Base-by-base conservation (phyloP, 2,797 vertebrate genomes). In the Crypturellus tataupa region DNA sequence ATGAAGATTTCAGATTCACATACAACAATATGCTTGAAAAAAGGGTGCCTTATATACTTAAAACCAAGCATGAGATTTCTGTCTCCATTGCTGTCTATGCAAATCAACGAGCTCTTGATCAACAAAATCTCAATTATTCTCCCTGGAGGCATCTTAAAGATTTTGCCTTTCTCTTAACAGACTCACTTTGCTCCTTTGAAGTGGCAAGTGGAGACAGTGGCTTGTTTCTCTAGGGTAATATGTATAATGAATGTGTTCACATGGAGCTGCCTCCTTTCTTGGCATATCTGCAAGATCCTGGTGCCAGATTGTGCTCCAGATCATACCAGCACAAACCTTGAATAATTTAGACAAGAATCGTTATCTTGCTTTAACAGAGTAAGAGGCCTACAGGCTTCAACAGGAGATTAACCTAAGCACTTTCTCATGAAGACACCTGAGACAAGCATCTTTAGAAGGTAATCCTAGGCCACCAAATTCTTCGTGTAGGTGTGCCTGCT, bases 151-250 rank as follows among this genome's bases (percentile, higher is more conserved):
- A 87, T 87, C 62, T 78, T 80, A 86, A 75, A 84, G 78, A 96
- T 94, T 95, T 82, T 95, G 47, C 68, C 90, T 94, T 85, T 87
- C 86, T 92, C 86, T 88, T 89, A 94, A 75, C 88, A 93, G 90
- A 85, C 44, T 23, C 65, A 85, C 40, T 93, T 59, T 67, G 44
- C 15, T 85, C 49, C 68, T 95, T 95, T 95, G 86, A 96, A 97
- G 95, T 82, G 88, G 94, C 88, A 65, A 87, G 71, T 0, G 0
- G 86, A 94, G 90, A 90, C 88, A 89, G 93, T 86, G 80, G 44
- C 71, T 89, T 80, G 88, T 55, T 79, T 78, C 90, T 94, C 78
- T 75, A 58, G 81, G 51, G 71, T 85, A 88, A 89, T 85, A 62
- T 1, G 16, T 40, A 39, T 92, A 93, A 94, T 82, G 88, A 93